Evolutionary conservation across 2,797 vertebrate genomes (phyloP).

Genomic region (Protosalanx chinensis): DNA sequence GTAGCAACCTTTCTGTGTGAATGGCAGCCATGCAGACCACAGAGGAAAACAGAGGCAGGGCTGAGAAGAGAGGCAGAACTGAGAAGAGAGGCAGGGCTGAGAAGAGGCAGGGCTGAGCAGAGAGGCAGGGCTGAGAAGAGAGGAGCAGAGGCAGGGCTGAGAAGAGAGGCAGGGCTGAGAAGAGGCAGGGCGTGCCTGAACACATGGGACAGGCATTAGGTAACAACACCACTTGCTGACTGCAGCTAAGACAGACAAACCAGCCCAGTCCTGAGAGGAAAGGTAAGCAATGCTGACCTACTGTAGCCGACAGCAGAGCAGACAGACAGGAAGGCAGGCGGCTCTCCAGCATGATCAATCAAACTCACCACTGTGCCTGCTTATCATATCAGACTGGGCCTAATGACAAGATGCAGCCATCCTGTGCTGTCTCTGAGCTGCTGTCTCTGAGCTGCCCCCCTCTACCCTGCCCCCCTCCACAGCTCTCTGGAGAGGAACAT

Average conservation of each 20-base stretch:
- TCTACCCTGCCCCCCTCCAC: no score
- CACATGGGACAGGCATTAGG: background rate
- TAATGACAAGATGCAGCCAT: slow-evolving; percentile 74
- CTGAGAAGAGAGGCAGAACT: slow-evolving; percentile 3
- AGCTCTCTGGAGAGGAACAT: slow-evolving; percentile 63
- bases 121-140: no score
- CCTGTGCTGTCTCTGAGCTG: slow-evolving; percentile 27
- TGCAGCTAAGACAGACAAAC: background rate
- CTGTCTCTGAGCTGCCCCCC: no score
- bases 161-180: no score
- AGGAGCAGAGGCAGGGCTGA: background rate
- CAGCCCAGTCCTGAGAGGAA: background rate
- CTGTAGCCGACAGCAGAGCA: background rate
- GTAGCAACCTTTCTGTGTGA: slow-evolving; percentile 42
- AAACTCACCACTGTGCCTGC: slow-evolving; percentile 50
- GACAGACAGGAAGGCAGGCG: background rate
- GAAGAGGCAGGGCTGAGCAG: slow-evolving; percentile 1
- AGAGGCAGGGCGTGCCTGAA: slow-evolving; percentile 2
- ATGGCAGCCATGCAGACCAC: slow-evolving; percentile 39
- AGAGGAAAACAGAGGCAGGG: slow-evolving; percentile 1
- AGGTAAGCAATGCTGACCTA: background rate
- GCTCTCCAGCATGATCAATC: slow-evolving; percentile 61
- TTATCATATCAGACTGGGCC: background rate
- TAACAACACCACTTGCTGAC: background rate
- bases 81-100: background rate